Percentiles rank a stretch among this genome's conserved stretches.
Evolutionary conservation across 2,113 vertebrate genomes (phyloP).

Genomic region (Catharus minimus): DNA sequence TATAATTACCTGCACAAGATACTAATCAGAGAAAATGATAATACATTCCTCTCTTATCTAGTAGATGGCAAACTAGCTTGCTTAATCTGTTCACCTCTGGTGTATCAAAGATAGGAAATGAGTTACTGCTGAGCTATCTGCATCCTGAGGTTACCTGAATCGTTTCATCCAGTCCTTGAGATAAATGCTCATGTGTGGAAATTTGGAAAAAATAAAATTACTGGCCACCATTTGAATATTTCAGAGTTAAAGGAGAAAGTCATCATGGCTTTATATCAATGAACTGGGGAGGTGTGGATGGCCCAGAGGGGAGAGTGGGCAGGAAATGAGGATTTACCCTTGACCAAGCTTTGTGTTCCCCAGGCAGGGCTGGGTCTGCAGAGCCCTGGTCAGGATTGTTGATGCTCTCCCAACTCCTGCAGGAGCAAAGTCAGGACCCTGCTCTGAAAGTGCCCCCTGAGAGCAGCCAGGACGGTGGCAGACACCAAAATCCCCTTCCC

Average conservation of each 20-base stretch:
- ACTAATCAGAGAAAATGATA: slow-evolving; percentile 75
- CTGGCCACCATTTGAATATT: not conserved
- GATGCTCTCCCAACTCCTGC: not conserved
- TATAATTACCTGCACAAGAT: slow-evolving; percentile 77
- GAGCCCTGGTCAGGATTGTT: not conserved
- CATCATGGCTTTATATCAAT: not conserved
- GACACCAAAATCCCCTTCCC: not conserved
- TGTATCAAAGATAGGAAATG: slow-evolving; percentile 64
- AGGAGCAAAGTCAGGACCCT: not conserved
- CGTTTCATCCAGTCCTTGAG: slow-evolving; percentile 28
- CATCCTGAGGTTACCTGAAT: slow-evolving; percentile 36
- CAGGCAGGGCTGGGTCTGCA: not conserved
- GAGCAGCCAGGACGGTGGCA: not conserved
- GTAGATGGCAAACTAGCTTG: slow-evolving; percentile 65
- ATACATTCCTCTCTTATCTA: slow-evolving; percentile 69
- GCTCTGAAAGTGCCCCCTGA: not conserved
- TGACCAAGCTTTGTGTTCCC: not conserved
- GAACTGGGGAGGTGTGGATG: not conserved
- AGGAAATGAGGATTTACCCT: not conserved
- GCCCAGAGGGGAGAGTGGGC: not conserved
- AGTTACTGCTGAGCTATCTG: slow-evolving; percentile 42
- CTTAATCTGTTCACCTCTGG: slow-evolving; percentile 69
- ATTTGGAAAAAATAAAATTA: slow-evolving; percentile 38
- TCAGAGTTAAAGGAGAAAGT: slow-evolving; percentile 25
- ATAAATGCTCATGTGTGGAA: slow-evolving; percentile 10